Base-by-base conservation (phyloP, 1,140 invertebrate species). In the Zaprionus davidi region DNA sequence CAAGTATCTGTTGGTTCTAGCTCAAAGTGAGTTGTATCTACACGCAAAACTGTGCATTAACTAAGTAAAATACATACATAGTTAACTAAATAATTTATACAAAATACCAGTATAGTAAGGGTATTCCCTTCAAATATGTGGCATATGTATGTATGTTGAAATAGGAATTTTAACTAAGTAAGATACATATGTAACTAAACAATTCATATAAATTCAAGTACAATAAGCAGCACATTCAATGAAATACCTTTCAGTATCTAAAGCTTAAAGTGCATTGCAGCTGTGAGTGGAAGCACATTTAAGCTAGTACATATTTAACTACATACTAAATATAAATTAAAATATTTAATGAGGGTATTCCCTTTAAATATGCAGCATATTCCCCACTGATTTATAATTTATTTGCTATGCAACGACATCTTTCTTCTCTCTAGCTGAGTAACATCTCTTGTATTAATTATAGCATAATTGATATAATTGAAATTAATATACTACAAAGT, bases 381-480 rank as follows among this genome's bases (percentile, higher is more conserved):
- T 46, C 41, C 3, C 7, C n/a, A 2, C 41, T 17, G 41, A 44
- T 17, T 46, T 17, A 9, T 17, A 46, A 46, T 46, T 46, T 46
- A 6, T n/a, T 46, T 9, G 1, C 2, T n/a, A 41, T 41, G 5
- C 38, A 41, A n/a, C 6, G 38, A 41, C 38, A n/a, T 41, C n/a
- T 17, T 46, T 46, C n/a, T 17, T 46, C 0, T 46, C 3, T 6
- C n/a, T 1, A 7, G 41, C 41, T 46, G 41, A 46, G 41, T 17
- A 17, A 17, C 3, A 17, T 46, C 7, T 17, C n/a, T 17, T 46
- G 41, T 46, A 46, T 17, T 46, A n/a, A 46, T 46, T 46, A 46
- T n/a, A 46, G 41, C 41, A 11, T 46, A 46, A 46, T 46, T 46
- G n/a, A 46, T 46, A 46, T 46, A 46, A 46, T 46, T 46, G 41